Evolutionary conservation across 2,888 invertebrate genomes (phyloP).

Genomic region (Chromoteleia sp.): DNA sequence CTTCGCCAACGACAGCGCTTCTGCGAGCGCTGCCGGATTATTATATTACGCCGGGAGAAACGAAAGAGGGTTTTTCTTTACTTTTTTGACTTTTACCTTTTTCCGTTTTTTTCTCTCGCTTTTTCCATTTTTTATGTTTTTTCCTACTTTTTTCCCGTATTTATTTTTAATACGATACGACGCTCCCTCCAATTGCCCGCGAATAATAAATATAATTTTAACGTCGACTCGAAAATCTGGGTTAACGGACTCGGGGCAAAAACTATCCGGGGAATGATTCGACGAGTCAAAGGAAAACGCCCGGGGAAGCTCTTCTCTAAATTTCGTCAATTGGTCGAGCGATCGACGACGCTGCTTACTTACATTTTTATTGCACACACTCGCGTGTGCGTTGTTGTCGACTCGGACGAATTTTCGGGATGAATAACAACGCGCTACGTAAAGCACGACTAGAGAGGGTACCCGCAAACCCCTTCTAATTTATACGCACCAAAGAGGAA

Average conservation of each 20-base stretch:
- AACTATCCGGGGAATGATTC: constrained; percentile 11
- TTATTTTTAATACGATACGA: constrained; percentile 10
- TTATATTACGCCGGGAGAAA: constrained; percentile 74
- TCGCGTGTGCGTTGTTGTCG: neutral
- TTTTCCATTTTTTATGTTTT: constrained; percentile 16
- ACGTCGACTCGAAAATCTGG: constrained; percentile 16
- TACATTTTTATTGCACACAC: neutral
- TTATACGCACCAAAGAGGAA: constrained; percentile 75
- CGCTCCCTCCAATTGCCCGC: neutral
- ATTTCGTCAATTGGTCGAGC: constrained; percentile 1
- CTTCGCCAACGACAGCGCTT: constrained; percentile 75
- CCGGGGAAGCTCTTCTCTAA: neutral
- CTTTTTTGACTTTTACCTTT: constrained; percentile 57
- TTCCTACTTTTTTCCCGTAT: constrained; percentile 2
- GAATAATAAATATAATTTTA: constrained; percentile 29
- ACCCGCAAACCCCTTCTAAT: constrained; percentile 74
- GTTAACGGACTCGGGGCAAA: constrained; percentile 25
- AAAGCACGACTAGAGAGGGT: constrained; percentile 53
- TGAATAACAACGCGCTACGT: neutral
- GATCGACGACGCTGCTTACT: neutral
- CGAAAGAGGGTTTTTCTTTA: constrained; percentile 52
- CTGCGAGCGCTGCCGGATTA: constrained; percentile 74
- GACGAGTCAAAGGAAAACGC: neutral
- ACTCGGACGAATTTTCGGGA: neutral
- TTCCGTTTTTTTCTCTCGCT: constrained; percentile 3